A percentile compares a stretch with the other conserved stretches of the same genome.
phyloP scores from a whole-genome alignment of 2,113 vertebrate genomes.

The Cochlearius cochlearius region DNA sequence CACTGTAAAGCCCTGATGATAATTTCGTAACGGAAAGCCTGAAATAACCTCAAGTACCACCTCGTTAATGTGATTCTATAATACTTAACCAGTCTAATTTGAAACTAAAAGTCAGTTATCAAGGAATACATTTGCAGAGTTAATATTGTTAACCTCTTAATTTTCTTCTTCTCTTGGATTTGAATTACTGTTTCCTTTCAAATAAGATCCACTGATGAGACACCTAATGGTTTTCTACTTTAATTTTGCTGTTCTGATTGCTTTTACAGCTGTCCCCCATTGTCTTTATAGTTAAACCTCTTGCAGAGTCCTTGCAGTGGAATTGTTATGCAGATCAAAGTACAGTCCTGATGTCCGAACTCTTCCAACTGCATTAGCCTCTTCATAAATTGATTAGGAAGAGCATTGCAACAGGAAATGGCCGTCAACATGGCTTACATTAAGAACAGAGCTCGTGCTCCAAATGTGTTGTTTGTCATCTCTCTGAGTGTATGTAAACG shows the following conservation, averaged over 20 bases:
- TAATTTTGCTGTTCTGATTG: slow-evolving; percentile 13
- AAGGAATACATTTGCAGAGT: slow-evolving; percentile 39
- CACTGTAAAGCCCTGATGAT: neutral
- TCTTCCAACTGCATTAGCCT: neutral
- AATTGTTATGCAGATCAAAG: neutral
- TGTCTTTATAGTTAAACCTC: neutral
- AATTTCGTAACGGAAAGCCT: neutral
- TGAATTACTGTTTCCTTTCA: slow-evolving; percentile 56
- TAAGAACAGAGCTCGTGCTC: neutral
- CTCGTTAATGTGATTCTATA: neutral
- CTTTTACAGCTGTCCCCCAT: neutral
- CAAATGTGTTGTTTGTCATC: neutral
- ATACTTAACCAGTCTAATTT: slow-evolving; percentile 47
- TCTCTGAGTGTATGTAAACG: neutral
- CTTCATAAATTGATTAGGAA: slow-evolving; percentile 15
- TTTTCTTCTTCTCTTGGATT: slow-evolving; percentile 45
- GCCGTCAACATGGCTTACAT: neutral
- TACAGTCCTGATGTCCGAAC: neutral
- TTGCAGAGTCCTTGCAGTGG: neutral
- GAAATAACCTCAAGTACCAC: slow-evolving; percentile 37
- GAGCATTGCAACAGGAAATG: neutral
- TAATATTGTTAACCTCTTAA: slow-evolving; percentile 54
- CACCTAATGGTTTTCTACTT: slow-evolving; percentile 28
- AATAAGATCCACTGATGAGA: slow-evolving; percentile 29
- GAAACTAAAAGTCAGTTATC: slow-evolving; percentile 1